Percentiles rank a stretch among this genome's conserved stretches.
Evolutionary conservation across 1,140 invertebrate genomes (phyloP).

Genomic region (Tetragonula clypearis): DNA sequence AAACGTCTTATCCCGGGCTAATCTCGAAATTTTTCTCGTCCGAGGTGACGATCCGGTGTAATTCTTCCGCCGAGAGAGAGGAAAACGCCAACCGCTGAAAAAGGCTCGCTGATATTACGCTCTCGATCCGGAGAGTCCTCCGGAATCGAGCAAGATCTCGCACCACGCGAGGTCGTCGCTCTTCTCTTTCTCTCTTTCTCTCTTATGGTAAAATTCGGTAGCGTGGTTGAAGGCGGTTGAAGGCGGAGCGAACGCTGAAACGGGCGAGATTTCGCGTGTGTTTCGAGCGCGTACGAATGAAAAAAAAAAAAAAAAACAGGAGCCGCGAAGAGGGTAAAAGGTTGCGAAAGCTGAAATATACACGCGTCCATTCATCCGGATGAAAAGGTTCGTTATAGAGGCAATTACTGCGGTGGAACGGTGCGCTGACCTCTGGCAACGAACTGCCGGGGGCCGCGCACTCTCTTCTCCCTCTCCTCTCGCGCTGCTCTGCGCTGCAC

Average conservation of each 20-base stretch:
- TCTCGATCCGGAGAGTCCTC: too few species aligned
- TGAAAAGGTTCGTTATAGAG: conserved; percentile 53
- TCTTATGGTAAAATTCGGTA: neutral
- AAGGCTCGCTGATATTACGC: too few species aligned
- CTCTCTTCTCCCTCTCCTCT: neutral
- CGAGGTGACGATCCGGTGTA: too few species aligned
- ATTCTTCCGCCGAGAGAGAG: neutral
- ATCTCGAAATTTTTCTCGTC: neutral
- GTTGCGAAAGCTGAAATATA: conserved; percentile 36
- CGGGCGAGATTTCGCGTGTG: neutral
- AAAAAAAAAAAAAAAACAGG: neutral
- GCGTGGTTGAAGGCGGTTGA: too few species aligned
- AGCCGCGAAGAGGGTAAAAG: neutral
- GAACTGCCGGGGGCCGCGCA: too few species aligned
- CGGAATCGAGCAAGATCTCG: neutral
- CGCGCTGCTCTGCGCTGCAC: neutral
- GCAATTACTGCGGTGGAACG: conserved; percentile 35
- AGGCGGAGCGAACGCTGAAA: neutral
- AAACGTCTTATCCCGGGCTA: conserved; percentile 9
- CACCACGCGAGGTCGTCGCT: neutral
- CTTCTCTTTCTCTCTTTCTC: too few species aligned
- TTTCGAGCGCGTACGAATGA: neutral
- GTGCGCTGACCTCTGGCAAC: conserved; percentile 38
- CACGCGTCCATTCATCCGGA: conserved; percentile 38
- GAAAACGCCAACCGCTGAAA: neutral